Percentiles rank a stretch among this genome's conserved stretches.
phyloP scores from a whole-genome alignment of 2,797 vertebrate genomes.

The Etheostoma perlongum region DNA sequence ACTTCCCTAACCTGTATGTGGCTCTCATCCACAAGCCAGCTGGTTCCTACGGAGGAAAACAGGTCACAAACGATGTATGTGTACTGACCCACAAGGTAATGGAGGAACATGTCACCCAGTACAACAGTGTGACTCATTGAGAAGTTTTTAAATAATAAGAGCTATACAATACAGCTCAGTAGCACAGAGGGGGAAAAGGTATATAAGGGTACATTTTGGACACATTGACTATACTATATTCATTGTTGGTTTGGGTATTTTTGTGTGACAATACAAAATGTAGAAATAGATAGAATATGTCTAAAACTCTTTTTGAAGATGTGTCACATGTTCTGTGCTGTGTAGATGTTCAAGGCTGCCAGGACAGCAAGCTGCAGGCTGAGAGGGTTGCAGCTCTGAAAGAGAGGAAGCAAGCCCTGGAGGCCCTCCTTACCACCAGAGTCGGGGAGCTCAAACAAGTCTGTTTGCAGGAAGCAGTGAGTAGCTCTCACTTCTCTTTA shows the following conservation, averaged over 20 bases:
- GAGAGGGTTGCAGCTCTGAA: slow-evolving; percentile 87
- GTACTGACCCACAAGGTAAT: background rate
- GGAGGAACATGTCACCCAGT: background rate
- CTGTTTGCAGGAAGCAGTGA: slow-evolving; percentile 92
- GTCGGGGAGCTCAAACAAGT: slow-evolving; percentile 90
- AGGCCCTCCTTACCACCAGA: slow-evolving; percentile 87
- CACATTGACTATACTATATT: background rate
- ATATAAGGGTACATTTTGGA: background rate
- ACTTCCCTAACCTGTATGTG: background rate
- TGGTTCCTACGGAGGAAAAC: background rate
- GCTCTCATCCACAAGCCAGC: background rate
- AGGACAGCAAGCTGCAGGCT: slow-evolving; percentile 84
- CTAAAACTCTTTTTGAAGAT: slow-evolving; percentile 5
- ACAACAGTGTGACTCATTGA: background rate
- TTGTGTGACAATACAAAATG: background rate
- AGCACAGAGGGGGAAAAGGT: background rate
- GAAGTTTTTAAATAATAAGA: background rate
- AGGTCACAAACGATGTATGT: background rate
- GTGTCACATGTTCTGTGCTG: slow-evolving; percentile 25
- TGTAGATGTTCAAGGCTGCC: slow-evolving; percentile 83
- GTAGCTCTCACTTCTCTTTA: slow-evolving; percentile 45
- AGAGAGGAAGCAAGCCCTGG: slow-evolving; percentile 88
- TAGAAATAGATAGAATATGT: background rate
- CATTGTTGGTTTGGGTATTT: background rate
- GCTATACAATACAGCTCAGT: background rate